Evolutionary conservation across 2,888 invertebrate species (phyloP).

Genomic region (Linnaemya vulpina): DNA sequence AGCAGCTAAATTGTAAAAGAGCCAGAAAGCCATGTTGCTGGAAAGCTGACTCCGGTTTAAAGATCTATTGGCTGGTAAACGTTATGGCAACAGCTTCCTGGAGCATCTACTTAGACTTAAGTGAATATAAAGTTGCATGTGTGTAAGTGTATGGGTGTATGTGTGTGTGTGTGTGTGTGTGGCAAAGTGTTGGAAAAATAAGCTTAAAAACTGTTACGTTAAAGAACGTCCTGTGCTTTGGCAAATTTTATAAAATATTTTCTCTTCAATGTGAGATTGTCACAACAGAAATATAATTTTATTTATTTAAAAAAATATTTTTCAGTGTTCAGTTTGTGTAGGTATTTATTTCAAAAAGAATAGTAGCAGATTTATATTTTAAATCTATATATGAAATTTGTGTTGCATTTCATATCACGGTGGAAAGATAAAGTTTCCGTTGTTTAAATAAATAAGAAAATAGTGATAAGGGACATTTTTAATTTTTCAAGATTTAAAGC

Average conservation of each 20-base stretch:
- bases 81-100: conserved; percentile 11
- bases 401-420: no score
- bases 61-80: conserved; percentile 61
- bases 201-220: conserved; percentile 37
- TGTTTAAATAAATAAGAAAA: no score
- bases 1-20: conserved; percentile 12
- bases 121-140: conserved; percentile 34
- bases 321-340: no score
- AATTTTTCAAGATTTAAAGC: no score
- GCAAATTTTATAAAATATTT: conserved; percentile 11
- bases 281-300: no score
- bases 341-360: no score
- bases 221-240: conserved; percentile 12
- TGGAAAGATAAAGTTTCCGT: no score
- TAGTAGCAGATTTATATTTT: no score
- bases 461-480: no score
- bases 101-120: conserved; percentile 54
- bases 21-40: conserved; percentile 53
- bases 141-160: conserved; percentile 26
- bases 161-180: conserved; percentile 5
- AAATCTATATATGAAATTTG: no score
- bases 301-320: no score
- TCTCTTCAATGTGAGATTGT: neutral
- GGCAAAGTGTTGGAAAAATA: conserved; percentile 20
- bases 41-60: conserved; percentile 36